A percentile compares a stretch with the other conserved stretches of the same genome.
Evolutionary conservation across 2,113 vertebrate species (phyloP).

Genomic region (Petaurus breviceps): DNA sequence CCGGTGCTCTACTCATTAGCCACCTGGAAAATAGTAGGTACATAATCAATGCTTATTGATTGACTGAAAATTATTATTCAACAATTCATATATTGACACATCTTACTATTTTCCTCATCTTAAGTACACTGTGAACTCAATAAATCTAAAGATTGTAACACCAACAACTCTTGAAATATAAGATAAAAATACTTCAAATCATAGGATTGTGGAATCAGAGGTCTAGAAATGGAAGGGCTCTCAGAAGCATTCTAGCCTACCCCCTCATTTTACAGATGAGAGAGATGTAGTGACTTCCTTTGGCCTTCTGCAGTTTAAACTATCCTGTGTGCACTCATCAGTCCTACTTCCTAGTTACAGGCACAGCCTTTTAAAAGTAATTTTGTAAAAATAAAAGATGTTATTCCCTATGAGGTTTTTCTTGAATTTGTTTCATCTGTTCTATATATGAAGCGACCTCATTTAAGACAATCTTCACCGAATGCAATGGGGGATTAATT

Average conservation of each 20-base stretch:
- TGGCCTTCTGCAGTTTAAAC: conserved; percentile 45
- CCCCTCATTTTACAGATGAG: not conserved
- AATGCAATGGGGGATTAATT: conserved; percentile 63
- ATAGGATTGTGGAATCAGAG: not conserved
- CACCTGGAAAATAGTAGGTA: not conserved
- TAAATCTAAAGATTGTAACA: not conserved
- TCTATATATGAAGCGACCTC: conserved; percentile 73
- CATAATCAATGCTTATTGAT: not conserved
- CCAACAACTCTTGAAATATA: too few relatives aligned
- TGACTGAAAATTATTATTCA: not conserved
- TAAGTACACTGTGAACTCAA: not conserved
- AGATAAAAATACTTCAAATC: not conserved
- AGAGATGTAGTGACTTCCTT: not conserved
- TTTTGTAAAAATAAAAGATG: conserved; percentile 53
- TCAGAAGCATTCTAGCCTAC: not conserved
- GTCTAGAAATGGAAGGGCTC: not conserved
- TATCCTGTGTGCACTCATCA: not conserved
- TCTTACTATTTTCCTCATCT: not conserved
- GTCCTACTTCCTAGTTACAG: conserved; percentile 41
- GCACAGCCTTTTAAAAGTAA: conserved; percentile 59
- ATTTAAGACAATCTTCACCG: conserved; percentile 66
- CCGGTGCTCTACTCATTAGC: not conserved
- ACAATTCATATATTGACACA: not conserved
- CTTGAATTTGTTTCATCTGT: conserved; percentile 66
- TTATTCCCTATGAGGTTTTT: conserved; percentile 61